phyloP scores from a whole-genome alignment of 2,113 vertebrate species.

The Ophiodon elongatus region DNA sequence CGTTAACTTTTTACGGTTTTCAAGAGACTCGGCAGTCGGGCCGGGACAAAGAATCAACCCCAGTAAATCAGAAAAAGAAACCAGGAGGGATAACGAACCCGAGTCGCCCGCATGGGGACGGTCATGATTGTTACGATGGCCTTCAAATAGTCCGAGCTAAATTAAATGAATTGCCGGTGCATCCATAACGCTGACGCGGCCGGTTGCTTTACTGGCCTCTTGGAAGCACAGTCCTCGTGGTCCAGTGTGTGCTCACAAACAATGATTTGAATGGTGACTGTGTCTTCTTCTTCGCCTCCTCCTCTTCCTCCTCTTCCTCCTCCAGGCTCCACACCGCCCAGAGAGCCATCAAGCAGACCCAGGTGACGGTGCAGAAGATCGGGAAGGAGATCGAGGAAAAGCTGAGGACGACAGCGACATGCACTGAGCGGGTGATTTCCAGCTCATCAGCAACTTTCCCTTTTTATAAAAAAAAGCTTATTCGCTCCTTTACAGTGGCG shows the following conservation, averaged over 20 bases:
- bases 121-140: conserved; percentile 26
- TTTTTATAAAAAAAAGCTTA: too few species aligned
- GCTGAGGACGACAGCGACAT: conserved; percentile 90
- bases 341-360: conserved; percentile 99
- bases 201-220: conserved; percentile 31
- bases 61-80: conserved; percentile 39
- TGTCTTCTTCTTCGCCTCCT: conserved; percentile 40
- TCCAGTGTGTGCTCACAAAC: conserved; percentile 8
- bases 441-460: neutral
- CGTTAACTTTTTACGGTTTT: conserved; percentile 38
- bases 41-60: conserved; percentile 23
- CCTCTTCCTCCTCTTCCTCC: conserved; percentile 6
- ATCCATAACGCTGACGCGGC: conserved; percentile 12
- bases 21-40: neutral
- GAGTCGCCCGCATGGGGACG: conserved; percentile 38
- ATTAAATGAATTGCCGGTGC: conserved; percentile 37
- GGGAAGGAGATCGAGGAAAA: conserved; percentile 99
- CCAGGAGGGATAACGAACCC: conserved; percentile 28
- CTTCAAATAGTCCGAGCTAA: conserved; percentile 35
- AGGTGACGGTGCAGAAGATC: conserved; percentile 98
- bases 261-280: conserved; percentile 32
- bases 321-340: conserved; percentile 96
- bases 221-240: conserved; percentile 34
- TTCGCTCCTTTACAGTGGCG: neutral
- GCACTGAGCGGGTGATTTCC: conserved; percentile 90